Base-by-base conservation (phyloP, 1,140 invertebrate species). In the Drosophila leontia region DNA sequence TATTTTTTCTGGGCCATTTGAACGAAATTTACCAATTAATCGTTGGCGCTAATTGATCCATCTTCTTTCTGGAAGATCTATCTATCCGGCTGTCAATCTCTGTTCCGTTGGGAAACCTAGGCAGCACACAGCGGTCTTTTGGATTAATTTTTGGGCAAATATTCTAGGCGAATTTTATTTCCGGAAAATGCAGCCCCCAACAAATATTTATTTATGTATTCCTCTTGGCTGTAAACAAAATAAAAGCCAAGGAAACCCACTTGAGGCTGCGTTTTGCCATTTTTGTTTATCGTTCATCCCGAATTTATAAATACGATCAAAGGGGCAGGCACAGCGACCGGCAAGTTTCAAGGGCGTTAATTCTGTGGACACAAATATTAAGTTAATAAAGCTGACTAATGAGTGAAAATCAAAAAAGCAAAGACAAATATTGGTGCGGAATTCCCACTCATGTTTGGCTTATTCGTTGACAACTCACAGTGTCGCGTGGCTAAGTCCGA, bases 401-500 rank as follows among this genome's bases (percentile, higher is more conserved):
- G 53, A 51, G 13, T 51, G 67, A 42, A 58, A 70, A 70, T 72
- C 42, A 50, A 32, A 71, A 59, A 32, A 37, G 69, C 67, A 71
- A 72, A 72, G 53, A 42, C 67, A 59, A 74, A 74, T 74, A 74
- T 74, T 51, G 23, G 13, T 5, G 3, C 37, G 45, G 65, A 60
- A 37, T 59, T 42, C 45, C 53, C 37, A 32, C 7, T 11, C 45
- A 9, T 72, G 69, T 72, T 72, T 74, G 69, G 44, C 37, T 35
- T 72, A 11, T 15, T 72, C 37, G 67, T 72, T 72, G 70, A 60
- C 70, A 72, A 11, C 67, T 41, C 53, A 12, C 19, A 13, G 35
- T 17, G 70, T 74, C 70, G 70, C 67, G 70, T 74, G 70, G 67
- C 70, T 72, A 74, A 71, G 53, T 37, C 67, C 53, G 67, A 72